Evolutionary conservation across 2,797 vertebrate species (phyloP), one percentile per base, ranked within the genome.

Genomic region (Cynopterus sphinx): DNA sequence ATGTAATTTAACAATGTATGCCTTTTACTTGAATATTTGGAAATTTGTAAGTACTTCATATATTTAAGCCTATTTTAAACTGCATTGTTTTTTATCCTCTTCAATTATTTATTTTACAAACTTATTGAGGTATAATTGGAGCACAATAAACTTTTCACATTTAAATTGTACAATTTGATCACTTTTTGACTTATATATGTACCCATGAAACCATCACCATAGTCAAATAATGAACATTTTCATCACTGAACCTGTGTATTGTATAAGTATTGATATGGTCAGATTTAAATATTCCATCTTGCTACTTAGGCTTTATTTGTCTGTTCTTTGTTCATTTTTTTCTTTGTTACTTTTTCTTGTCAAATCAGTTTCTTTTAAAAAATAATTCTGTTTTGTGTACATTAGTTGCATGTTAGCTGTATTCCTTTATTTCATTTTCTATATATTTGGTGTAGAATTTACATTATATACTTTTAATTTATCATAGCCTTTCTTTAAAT

Each of bases 401-500:
- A 70, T 61, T 77, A 85, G 86, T 91, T 55, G 26, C 12, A 46
- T 70, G 1, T 59, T 75, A 75, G 6, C 46, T 73, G n/a, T 81
- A 51, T 11, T 46, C 85, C 28, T 41, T 91, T 87, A 51, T 68
- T 88, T 96, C 57, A 68, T 59, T 87, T 95, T 73, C 51, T 78
- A 49, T 82, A 51, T 61, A 36, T 21, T 79, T 91, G 26, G 41
- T 70, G 3, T 83, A 65, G 4, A 89, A 10, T 94, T 89, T 83
- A 78, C 5, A 55, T 63, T 90, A 74, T 57, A 28, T 88, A 78
- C 22, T 82, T 96, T 73, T 63, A 89, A 39, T 71, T 77, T 75
- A 46, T 71, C 21, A 87, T 49, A 49, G 10, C 55, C 10, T 94
- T 5, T 67, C 26, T 93, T 90, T 43, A 96, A 91, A 91, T 95